Conservation (phyloP, 2,888 invertebrate species). For the Quadroppia sp. region DNA sequence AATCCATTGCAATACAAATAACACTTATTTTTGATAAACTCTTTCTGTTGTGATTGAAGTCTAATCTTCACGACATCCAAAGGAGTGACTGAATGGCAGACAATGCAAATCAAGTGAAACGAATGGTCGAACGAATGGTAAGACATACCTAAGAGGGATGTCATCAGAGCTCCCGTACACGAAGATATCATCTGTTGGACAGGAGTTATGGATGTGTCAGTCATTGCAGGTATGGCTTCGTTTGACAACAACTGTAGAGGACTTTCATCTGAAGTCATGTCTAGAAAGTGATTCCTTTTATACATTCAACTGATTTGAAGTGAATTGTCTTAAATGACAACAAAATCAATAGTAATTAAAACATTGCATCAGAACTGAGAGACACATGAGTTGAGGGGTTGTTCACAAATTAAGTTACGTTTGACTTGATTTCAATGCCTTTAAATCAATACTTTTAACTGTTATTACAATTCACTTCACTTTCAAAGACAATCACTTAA, state of each 20-base stretch:
- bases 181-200: slow-evolving; percentile 78
- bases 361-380: neutral
- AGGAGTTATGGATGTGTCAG: slow-evolving; percentile 60
- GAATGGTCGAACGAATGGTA: neutral
- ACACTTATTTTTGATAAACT: slow-evolving; percentile 74
- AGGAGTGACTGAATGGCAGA: slow-evolving; percentile 74
- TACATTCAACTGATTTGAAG: no score
- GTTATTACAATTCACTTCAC: no score
- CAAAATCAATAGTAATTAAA: no score
- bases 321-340: no score
- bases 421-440: no score
- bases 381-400: no score
- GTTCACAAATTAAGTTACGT: no score
- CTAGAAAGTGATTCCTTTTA: neutral
- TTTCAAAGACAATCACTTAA: no score
- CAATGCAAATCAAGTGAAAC: neutral
- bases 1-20: slow-evolving; percentile 96
- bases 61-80: slow-evolving; percentile 98
- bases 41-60: slow-evolving; percentile 87
- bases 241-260: neutral
- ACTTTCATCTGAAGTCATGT: neutral
- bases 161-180: slow-evolving; percentile 80
- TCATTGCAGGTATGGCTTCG: neutral
- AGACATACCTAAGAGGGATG: slow-evolving; percentile 75
- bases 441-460: no score